A percentile compares a stretch with the other conserved stretches of the same genome.
Evolutionary conservation across 1,140 invertebrate species (phyloP).

Genomic region (Archivesica marissinica): DNA sequence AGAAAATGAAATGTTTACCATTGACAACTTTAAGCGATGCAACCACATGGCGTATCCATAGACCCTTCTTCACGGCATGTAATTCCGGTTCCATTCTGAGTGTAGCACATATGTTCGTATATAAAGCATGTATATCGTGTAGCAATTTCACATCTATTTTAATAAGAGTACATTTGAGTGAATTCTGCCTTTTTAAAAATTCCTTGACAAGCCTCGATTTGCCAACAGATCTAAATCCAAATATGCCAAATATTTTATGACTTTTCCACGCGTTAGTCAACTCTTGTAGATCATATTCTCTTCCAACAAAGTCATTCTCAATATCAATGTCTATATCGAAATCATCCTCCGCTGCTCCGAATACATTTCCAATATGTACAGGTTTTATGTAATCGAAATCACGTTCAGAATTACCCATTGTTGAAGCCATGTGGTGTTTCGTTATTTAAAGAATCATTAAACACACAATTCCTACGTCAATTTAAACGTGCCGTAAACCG

Average conservation of each 20-base stretch:
- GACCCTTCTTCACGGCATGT: too few relatives aligned
- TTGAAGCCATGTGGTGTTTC: too few relatives aligned
- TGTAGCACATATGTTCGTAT: constrained; percentile 14
- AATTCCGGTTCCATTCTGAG: background rate
- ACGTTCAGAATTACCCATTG: too few relatives aligned
- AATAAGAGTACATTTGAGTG: background rate
- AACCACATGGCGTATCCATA: background rate
- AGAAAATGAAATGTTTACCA: background rate
- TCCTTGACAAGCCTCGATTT: constrained; percentile 51
- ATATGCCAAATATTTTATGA: constrained; percentile 49
- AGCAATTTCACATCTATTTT: constrained; percentile 2
- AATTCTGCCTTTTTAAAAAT: background rate
- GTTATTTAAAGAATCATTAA: too few relatives aligned
- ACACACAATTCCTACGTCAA: too few relatives aligned
- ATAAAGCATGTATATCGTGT: background rate
- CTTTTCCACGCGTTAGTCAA: constrained; percentile 5
- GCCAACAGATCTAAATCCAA: constrained; percentile 49
- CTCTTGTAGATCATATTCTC: constrained; percentile 1
- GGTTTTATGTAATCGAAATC: too few relatives aligned
- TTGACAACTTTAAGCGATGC: background rate
- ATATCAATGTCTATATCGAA: background rate
- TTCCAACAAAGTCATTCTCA: constrained; percentile 34
- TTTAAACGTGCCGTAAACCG: too few relatives aligned
- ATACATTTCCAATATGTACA: too few relatives aligned
- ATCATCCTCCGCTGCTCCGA: background rate